Conservation (phyloP, 2,888 invertebrate genomes). For the Polyommatus iphigenia region DNA sequence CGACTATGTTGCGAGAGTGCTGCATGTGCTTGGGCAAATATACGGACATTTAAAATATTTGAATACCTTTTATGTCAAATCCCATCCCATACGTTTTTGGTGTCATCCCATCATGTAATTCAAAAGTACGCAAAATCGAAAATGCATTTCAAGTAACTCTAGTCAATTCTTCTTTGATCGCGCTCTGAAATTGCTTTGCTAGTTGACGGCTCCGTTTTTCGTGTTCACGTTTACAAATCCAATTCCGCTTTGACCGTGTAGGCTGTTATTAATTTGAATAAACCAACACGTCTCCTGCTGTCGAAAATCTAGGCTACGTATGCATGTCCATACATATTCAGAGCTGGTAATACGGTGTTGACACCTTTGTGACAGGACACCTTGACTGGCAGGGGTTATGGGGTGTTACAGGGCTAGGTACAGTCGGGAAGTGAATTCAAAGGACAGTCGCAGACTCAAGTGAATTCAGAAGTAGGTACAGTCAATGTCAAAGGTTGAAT, state of each 20-base stretch:
- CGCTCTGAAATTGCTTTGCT: background rate
- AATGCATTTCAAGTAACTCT: background rate
- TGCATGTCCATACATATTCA: constrained; percentile 49
- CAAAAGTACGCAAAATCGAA: background rate
- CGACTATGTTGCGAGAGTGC: too few relatives aligned
- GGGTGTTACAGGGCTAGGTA: background rate
- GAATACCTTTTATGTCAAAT: too few relatives aligned
- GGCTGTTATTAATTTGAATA: constrained; percentile 43
- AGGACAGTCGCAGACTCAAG: background rate
- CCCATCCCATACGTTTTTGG: background rate
- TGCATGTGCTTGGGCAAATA: too few relatives aligned
- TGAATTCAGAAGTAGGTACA: background rate
- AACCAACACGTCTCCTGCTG: constrained; percentile 43
- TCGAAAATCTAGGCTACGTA: constrained; percentile 43
- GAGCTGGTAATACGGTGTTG: constrained; percentile 33
- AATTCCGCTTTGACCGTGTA: constrained; percentile 18
- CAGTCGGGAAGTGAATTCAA: background rate
- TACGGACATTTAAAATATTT: too few relatives aligned
- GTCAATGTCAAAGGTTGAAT: background rate
- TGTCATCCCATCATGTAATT: background rate
- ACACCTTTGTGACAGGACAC: constrained; percentile 29
- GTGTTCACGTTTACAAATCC: constrained; percentile 12
- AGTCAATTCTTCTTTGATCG: constrained; percentile 1
- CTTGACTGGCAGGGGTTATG: constrained; percentile 3
- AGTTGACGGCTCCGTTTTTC: constrained; percentile 6